These are phyloP conservation scores for Atrichornis clamosus DNA, from an alignment of 2,113 vertebrate species.

Conservation along the genomic window DNA sequence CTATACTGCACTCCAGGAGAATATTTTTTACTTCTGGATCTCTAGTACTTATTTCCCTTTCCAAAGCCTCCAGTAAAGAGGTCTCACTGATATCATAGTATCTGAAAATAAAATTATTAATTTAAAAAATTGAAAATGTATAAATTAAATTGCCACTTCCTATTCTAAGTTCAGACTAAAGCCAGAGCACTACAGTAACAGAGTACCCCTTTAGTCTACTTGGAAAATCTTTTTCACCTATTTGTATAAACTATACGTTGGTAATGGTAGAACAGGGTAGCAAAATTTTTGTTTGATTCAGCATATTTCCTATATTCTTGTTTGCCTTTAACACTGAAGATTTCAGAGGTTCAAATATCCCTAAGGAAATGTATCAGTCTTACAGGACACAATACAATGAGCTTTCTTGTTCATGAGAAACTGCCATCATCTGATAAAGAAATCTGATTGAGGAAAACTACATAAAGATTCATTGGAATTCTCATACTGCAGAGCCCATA, in stretches of 20 bases:
- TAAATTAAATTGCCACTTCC: neutral
- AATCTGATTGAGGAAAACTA: neutral
- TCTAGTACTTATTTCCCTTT: neutral
- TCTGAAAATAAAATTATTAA: neutral
- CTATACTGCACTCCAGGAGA: neutral
- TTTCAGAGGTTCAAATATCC: neutral
- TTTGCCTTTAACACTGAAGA: neutral
- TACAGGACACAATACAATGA: neutral
- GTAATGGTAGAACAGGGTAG: neutral
- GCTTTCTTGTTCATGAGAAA: neutral
- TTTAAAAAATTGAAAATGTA: neutral
- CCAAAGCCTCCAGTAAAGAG: neutral
- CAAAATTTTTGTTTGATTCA: neutral
- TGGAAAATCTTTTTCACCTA: neutral
- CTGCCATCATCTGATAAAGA: neutral
- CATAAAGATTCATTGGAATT: neutral
- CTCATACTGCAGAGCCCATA: neutral
- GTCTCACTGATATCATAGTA: neutral
- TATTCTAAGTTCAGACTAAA: neutral
- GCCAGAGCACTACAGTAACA: neutral
- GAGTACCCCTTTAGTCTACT: neutral
- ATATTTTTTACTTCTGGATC: neutral
- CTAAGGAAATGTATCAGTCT: neutral
- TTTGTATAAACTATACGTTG: neutral
- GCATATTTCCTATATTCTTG: neutral